A percentile compares a stretch with the other conserved stretches of the same genome.
Evolutionary conservation across 2,888 invertebrate genomes (phyloP).

Genomic region (Tachystola acroxantha): DNA sequence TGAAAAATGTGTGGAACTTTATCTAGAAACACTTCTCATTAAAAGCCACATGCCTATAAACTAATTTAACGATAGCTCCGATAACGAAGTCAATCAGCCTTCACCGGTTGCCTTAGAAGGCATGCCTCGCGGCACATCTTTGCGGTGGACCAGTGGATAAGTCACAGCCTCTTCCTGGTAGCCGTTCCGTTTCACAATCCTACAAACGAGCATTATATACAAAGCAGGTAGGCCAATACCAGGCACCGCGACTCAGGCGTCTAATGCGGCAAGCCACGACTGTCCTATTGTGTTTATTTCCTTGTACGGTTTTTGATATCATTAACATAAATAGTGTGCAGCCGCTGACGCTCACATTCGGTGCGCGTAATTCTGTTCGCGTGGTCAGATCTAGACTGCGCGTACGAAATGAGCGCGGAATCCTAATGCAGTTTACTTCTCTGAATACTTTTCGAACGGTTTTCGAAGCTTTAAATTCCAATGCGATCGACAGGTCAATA

Average conservation of each 20-base stretch:
- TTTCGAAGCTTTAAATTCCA: neutral
- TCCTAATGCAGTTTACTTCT: neutral
- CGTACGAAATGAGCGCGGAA: neutral
- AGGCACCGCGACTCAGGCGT: constrained; percentile 57
- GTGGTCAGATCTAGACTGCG: constrained; percentile 8
- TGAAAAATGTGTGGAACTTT: neutral
- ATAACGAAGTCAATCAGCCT: constrained; percentile 58
- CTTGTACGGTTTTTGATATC: constrained; percentile 70
- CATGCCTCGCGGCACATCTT: constrained; percentile 45
- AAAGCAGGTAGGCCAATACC: constrained; percentile 68
- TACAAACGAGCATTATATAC: constrained; percentile 72
- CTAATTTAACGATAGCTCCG: constrained; percentile 44
- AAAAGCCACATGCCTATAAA: constrained; percentile 28
- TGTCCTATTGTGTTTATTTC: constrained; percentile 74
- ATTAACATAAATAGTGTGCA: constrained; percentile 68
- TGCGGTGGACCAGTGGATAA: constrained; percentile 52
- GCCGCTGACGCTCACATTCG: constrained; percentile 61
- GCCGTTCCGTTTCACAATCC: constrained; percentile 60
- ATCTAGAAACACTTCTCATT: constrained; percentile 23
- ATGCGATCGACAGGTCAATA: neutral
- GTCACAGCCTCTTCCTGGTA: constrained; percentile 62
- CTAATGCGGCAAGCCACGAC: constrained; percentile 68
- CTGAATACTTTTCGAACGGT: neutral
- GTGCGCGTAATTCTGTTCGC: constrained; percentile 34
- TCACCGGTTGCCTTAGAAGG: constrained; percentile 53